Conservation (phyloP, 1,140 invertebrate species). For the Campoletis sonorensis region DNA sequence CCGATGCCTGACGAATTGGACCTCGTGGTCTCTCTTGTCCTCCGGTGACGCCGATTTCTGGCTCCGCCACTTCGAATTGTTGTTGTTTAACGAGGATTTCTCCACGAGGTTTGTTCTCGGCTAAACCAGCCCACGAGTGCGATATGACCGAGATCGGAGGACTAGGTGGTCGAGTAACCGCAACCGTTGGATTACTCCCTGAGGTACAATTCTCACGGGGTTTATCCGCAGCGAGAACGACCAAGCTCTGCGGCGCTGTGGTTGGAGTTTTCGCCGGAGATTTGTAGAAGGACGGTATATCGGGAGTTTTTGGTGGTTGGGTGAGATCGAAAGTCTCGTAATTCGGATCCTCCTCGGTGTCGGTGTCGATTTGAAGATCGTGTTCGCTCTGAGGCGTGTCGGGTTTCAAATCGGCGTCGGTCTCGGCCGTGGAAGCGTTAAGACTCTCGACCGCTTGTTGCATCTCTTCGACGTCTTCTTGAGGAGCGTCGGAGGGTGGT, state of each 20-base stretch:
- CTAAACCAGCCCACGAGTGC: slow-evolving; percentile 68
- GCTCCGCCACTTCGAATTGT: slow-evolving; percentile 45
- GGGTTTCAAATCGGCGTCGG: slow-evolving; percentile 86
- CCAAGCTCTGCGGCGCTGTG: slow-evolving; percentile 49
- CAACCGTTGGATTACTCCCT: slow-evolving; percentile 28
- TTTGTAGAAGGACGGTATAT: slow-evolving; percentile 74
- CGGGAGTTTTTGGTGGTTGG: slow-evolving; percentile 74
- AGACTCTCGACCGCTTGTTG: slow-evolving; percentile 86
- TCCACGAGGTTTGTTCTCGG: slow-evolving; percentile 60
- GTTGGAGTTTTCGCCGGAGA: slow-evolving; percentile 66
- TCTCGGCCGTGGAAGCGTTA: slow-evolving; percentile 78
- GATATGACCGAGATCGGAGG: slow-evolving; percentile 67
- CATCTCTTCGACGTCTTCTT: slow-evolving; percentile 86
- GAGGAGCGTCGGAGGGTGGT: slow-evolving; percentile 76
- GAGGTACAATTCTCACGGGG: slow-evolving; percentile 63
- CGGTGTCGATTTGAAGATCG: slow-evolving; percentile 91
- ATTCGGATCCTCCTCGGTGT: slow-evolving; percentile 85
- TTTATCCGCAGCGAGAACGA: slow-evolving; percentile 61
- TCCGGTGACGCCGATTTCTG: slow-evolving; percentile 18
- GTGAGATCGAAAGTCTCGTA: slow-evolving; percentile 76
- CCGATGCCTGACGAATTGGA: slow-evolving; percentile 42
- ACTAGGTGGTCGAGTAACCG: slow-evolving; percentile 58
- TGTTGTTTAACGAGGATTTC: slow-evolving; percentile 51
- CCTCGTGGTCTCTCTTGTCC: slow-evolving; percentile 47
- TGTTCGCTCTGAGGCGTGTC: slow-evolving; percentile 90